These are phyloP conservation scores for Syritta pipiens DNA, from an alignment of 2,888 invertebrate genomes.

Conservation along the genomic window DNA sequence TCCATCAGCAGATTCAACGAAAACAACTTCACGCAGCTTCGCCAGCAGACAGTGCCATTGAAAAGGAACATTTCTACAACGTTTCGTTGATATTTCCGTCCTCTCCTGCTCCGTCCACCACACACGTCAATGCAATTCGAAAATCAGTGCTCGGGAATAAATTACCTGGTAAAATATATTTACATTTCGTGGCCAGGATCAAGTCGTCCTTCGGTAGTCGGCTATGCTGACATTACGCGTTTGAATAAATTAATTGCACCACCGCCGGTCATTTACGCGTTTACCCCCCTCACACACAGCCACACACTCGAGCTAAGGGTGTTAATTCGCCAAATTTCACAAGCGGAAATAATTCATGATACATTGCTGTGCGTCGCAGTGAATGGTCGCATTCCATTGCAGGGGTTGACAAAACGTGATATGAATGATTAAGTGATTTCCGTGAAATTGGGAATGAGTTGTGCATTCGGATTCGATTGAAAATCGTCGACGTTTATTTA, in stretches of 20 bases:
- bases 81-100: too few species aligned
- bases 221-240: slow-evolving; percentile 18
- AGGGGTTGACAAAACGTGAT: slow-evolving; percentile 47
- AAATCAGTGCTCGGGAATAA: slow-evolving; percentile 48
- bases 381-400: slow-evolving; percentile 15
- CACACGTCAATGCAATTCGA: too few species aligned
- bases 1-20: too few species aligned
- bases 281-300: too few species aligned
- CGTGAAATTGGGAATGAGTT: too few species aligned
- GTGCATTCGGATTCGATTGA: too few species aligned
- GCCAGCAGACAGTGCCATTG: too few species aligned
- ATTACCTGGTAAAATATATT: slow-evolving; percentile 49
- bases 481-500: too few species aligned
- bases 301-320: slow-evolving; percentile 33
- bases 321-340: slow-evolving; percentile 57
- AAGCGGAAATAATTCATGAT: slow-evolving; percentile 62
- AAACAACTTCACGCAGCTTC: too few species aligned
- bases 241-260: slow-evolving; percentile 57
- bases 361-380: slow-evolving; percentile 8
- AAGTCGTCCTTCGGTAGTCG: background rate
- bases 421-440: slow-evolving; percentile 61
- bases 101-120: too few species aligned
- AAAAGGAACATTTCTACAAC: too few species aligned
- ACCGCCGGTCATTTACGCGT: slow-evolving; percentile 29
- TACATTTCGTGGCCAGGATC: slow-evolving; percentile 40